Conservation (phyloP, 2,888 invertebrate species). For the Dryomyza anilis region DNA sequence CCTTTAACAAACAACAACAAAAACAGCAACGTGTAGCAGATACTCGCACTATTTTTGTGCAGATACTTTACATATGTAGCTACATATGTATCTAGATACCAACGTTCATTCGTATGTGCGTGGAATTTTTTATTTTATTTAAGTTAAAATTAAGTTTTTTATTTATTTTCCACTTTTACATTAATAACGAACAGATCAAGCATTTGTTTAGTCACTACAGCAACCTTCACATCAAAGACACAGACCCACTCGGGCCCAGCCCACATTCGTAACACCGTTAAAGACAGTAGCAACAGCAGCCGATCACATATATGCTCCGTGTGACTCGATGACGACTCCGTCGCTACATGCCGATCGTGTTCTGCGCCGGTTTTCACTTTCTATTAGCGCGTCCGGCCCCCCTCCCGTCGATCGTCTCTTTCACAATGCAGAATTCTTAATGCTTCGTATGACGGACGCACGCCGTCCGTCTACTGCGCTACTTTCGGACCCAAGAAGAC, state of each 20-base stretch:
- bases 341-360: slow-evolving; percentile 1
- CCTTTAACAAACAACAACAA: slow-evolving; percentile 26
- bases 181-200: too few species aligned
- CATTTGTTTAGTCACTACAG: too few species aligned
- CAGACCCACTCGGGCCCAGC: neutral
- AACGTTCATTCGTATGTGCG: slow-evolving; percentile 1
- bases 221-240: neutral
- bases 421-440: too few species aligned
- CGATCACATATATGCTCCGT: neutral
- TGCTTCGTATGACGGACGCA: too few species aligned
- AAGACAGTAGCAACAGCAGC: neutral
- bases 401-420: too few species aligned
- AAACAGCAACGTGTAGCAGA: neutral
- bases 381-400: slow-evolving; percentile 8
- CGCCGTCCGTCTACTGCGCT: too few species aligned
- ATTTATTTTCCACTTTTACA: too few species aligned
- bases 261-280: neutral
- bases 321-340: neutral
- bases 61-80: neutral
- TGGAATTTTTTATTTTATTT: slow-evolving; percentile 5
- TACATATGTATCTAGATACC: neutral
- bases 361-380: slow-evolving; percentile 26
- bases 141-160: neutral
- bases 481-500: neutral
- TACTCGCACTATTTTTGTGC: neutral